phyloP scores from a whole-genome alignment of 2,113 vertebrate species.

The Rhinoderma darwinii region DNA sequence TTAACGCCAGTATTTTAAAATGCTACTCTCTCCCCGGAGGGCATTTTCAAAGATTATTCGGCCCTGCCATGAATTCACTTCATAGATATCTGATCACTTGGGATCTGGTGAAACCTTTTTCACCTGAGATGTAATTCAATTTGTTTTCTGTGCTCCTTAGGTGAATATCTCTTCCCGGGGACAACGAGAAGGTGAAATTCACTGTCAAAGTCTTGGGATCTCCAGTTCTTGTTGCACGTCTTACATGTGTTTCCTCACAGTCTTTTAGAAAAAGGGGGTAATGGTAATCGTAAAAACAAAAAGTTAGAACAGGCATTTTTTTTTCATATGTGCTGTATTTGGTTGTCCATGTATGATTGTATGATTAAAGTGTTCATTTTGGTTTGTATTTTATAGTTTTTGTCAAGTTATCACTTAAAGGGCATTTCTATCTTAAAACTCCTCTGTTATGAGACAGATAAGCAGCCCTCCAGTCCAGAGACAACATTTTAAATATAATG shows the following conservation, averaged over 20 bases:
- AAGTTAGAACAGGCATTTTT: too few relatives aligned
- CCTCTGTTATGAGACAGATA: too few relatives aligned
- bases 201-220: background rate
- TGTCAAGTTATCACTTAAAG: too few relatives aligned
- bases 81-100: constrained; percentile 14
- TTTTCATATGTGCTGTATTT: too few relatives aligned
- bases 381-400: too few relatives aligned
- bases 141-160: constrained; percentile 21
- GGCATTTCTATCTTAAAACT: too few relatives aligned
- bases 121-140: constrained; percentile 49
- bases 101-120: constrained; percentile 40
- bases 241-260: background rate
- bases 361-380: too few relatives aligned
- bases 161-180: constrained; percentile 16
- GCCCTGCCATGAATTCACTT: background rate
- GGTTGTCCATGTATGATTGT: too few relatives aligned
- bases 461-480: too few relatives aligned
- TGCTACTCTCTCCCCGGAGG: background rate
- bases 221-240: background rate
- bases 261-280: background rate
- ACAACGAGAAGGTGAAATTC: background rate
- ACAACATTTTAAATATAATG: too few relatives aligned
- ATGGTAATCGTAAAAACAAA: background rate
- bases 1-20: background rate
- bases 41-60: background rate